Base-by-base conservation (phyloP, 2,888 invertebrate species). In the Elysia crispata region DNA sequence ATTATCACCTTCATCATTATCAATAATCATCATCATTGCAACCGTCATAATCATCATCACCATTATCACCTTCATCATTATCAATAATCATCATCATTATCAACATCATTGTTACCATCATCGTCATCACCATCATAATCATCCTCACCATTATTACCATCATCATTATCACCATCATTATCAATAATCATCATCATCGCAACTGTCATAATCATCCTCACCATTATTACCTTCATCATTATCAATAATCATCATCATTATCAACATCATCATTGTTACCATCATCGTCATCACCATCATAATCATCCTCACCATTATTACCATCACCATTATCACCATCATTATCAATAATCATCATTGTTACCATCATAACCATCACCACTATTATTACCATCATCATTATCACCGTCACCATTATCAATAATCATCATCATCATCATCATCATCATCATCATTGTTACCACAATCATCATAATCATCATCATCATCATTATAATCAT, bases 191-290 rank as follows among this genome's bases (percentile, higher is more conserved):
- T 75, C 57, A 75, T 75, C 28, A 75, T 75, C 57, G 57, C 57
- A 54, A 57, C 57, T 57, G 25, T 57, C n/a, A n/a, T n/a, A n/a
- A n/a, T n/a, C n/a, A n/a, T n/a, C n/a, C n/a, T n/a, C n/a, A 57
- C 57, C 57, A 75, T 75, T 57, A 75, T 75, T 41, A 75, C 57
- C 57, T 57, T 75, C 75, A 57, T 75, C 75, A 57, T 57, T 30
- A 15, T 54, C 75, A 57, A 15, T 57, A 11, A 15, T n/a, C 75
- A 75, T 75, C 75, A 54, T 57, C 57, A 54, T 15, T 57, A 57
- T 57, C 75, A 11, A 15, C 75, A 75, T 75, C 75, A 54, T 57
- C 57, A 54, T 15, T 57, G 5, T 75, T 30, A 75, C 57, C 75
- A 54, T 15, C 33, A 57, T 33, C 41, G 28, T 28, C 60, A 28